phyloP scores from a whole-genome alignment of 2,888 invertebrate genomes.

The Eupithecia exiguata region DNA sequence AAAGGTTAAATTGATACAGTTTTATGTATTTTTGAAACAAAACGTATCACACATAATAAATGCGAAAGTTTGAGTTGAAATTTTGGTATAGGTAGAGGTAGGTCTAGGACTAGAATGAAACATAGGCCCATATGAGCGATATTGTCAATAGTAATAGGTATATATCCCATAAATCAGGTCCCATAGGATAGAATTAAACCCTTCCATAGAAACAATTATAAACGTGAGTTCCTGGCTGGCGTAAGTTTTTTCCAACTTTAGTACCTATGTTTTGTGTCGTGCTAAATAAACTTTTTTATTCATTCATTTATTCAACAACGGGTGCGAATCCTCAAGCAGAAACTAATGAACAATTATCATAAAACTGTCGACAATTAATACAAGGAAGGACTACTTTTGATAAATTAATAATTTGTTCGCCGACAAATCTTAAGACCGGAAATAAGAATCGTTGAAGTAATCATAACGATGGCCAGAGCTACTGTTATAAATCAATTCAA shows the following conservation, averaged over 20 bases:
- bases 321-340: neutral
- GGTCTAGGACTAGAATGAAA: neutral
- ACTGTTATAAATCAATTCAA: conserved; percentile 34
- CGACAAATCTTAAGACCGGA: conserved; percentile 38
- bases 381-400: conserved; percentile 36
- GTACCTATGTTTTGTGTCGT: too few relatives aligned
- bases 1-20: neutral
- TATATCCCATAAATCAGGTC: neutral
- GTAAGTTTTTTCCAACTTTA: too few relatives aligned
- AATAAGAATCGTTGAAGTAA: conserved; percentile 38
- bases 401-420: conserved; percentile 33
- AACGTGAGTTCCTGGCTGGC: too few relatives aligned
- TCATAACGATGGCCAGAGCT: conserved; percentile 35
- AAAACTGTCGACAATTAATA: conserved; percentile 38
- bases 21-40: neutral
- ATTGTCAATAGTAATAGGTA: too few relatives aligned
- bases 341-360: neutral
- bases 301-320: neutral
- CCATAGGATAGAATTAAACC: too few relatives aligned
- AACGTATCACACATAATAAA: neutral
- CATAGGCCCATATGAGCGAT: too few relatives aligned
- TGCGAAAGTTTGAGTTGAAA: neutral
- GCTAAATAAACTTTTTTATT: too few relatives aligned
- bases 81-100: neutral
- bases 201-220: too few relatives aligned